Base-by-base conservation (phyloP, 2,113 vertebrate genomes). In the Corydoras sp. region DNA sequence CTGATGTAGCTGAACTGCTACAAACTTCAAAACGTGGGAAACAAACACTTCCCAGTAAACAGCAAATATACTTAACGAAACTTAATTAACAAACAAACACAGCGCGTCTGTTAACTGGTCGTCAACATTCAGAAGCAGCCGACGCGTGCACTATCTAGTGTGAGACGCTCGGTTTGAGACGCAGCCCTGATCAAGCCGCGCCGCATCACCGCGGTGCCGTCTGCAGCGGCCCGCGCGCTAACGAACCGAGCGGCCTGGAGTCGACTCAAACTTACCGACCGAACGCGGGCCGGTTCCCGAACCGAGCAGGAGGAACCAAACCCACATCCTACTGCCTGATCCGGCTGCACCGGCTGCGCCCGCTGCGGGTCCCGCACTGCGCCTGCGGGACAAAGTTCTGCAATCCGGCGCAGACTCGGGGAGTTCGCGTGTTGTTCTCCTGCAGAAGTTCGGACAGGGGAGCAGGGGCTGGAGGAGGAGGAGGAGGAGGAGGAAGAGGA, bases 281-380 rank as follows among this genome's bases (percentile, higher is more conserved):
- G 84, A 90, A 80, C 80, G 83, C 35, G 84, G 88, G 86, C 88
- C 85, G 69, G 86, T 86, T 68, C 88, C 86, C 82, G 89, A 91
- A 83, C 91, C 89, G 69, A 93, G 87, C 79, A 92, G 80, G 71
- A 93, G 85, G 84, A 90, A 92, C 86, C 92, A 90, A 85, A 92
- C 85, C 92, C 92, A 93, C 92, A 93, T 93, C 86, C 73, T 90
- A 70, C 50, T 64, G 77, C 78, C 43, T 76, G 10, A 68, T 69
- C 71, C 79, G 74, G 82, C 77, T 80, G 77, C 69, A 81, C 68
- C 12, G 1, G 54, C 51, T 80, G 77, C 81, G 79, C 81, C 82
- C 83, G 73, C 83, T 48, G 78, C 77, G 80, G 84, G 84, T 7
- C 13, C 83, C 84, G 80, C 71, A 74, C 84, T 15, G 67, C 65